Evolutionary conservation across 2,113 vertebrate genomes (phyloP), one percentile per base, ranked within the genome.

Genomic region (Rutilus rutilus): DNA sequence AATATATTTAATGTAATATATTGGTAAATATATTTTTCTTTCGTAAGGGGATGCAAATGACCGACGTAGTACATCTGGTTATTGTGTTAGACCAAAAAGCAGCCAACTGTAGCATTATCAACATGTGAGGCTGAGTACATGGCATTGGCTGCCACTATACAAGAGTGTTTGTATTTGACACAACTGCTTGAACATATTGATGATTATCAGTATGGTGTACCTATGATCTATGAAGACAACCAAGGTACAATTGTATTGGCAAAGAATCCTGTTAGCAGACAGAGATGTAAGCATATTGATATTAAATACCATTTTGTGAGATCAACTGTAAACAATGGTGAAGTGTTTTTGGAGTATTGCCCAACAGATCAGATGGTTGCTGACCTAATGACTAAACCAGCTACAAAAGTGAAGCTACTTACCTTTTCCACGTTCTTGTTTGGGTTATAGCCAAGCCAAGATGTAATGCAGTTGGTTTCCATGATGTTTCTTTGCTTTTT

Each of bases 61-160:
- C 30, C 30, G 30, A 30, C 30, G 30, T 30, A 30, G 30, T 30
- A 30, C 30, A 30, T 30, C 30, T 30, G 30, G 30, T 30, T 30
- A 30, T 30, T 30, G 30, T 30, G 30, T 30, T 30, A 33, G 25
- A 54, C 75, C 2, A 77, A 50, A 77, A 77, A 52, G 42, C 74
- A 82, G 42, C 19, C 33, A 36, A 82, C 60, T 65, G 39, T 81
- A 17, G 65, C 65, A 59, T 45, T 86, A 15, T 83, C 71, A 2
- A 77, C 45, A 9, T 83, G 86, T 78, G 81, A 87, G 21, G 80
- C 74, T n/a, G 73, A 87, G 36, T 83, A 87, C 19, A 78, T 83
- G 45, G 57, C 60, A 0, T 71, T 84, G 27, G 74, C 81, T 4
- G 45, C 62, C 19, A 71, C 86, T 17, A 71, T 27, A 36, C 67